Conservation (phyloP, 2,113 vertebrate species). For the Clarias macrocephalus region DNA sequence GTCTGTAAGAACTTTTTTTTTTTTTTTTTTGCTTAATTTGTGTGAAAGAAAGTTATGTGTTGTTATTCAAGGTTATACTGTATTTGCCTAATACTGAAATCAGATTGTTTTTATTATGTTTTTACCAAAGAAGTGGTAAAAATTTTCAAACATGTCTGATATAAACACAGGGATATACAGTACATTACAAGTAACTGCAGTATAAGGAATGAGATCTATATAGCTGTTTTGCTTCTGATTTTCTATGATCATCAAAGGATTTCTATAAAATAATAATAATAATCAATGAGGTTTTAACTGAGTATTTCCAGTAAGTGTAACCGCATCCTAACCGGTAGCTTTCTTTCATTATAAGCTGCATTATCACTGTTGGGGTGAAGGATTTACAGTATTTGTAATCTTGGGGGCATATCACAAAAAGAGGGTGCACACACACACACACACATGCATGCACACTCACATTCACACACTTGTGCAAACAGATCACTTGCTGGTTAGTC, state of each 20-base stretch:
- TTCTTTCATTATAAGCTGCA: background rate
- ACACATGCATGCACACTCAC: constrained; percentile 13
- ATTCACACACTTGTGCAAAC: background rate
- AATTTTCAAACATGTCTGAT: too few relatives aligned
- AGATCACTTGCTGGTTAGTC: background rate
- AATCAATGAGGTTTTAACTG: background rate
- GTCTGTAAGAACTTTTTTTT: too few relatives aligned
- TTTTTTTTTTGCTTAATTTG: too few relatives aligned
- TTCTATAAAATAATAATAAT: background rate
- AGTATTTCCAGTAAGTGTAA: background rate
- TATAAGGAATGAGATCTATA: background rate
- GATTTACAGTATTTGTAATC: constrained; percentile 9
- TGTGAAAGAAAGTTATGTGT: too few relatives aligned
- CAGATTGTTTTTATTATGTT: too few relatives aligned
- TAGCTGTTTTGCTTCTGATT: background rate
- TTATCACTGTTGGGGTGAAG: constrained; percentile 1
- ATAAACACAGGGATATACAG: too few relatives aligned
- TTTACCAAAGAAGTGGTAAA: too few relatives aligned
- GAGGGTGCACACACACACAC: background rate
- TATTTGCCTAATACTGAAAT: too few relatives aligned
- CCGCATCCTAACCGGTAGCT: constrained; percentile 4
- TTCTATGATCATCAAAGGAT: background rate
- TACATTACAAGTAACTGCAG: background rate
- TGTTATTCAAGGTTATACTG: too few relatives aligned
- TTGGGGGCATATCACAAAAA: constrained; percentile 4